These are phyloP conservation scores for Rhizoglyphus robini DNA, from an alignment of 1,140 invertebrate species.

Conservation along the genomic window DNA sequence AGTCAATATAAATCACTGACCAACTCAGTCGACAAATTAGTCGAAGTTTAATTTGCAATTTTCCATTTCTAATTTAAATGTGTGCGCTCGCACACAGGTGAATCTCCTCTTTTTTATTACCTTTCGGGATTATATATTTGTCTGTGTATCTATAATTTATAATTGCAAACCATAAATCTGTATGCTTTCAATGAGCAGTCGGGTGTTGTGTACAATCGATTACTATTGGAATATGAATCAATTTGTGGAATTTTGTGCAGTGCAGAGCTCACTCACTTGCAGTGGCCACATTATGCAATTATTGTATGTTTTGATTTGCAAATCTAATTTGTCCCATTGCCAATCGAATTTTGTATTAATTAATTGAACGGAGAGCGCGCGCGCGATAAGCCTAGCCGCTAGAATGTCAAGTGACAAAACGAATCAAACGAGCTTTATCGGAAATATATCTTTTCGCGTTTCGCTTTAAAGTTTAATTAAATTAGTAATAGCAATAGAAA, in stretches of 20 bases:
- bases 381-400: too few species aligned
- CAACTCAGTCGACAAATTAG: not conserved
- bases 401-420: too few species aligned
- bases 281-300: too few species aligned
- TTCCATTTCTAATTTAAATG: slow-evolving; percentile 9
- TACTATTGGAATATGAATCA: not conserved
- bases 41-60: slow-evolving; percentile 7
- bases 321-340: too few species aligned
- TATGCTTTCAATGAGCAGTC: not conserved
- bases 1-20: not conserved
- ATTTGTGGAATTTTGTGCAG: not conserved
- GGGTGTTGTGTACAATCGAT: not conserved
- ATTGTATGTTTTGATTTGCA: too few species aligned
- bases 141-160: not conserved
- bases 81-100: not conserved
- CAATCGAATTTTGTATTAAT: too few species aligned
- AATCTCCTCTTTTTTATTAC: not conserved
- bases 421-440: too few species aligned
- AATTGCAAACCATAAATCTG: not conserved
- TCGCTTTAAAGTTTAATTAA: too few species aligned
- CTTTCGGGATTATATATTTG: not conserved
- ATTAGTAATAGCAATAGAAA: too few species aligned
- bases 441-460: too few species aligned
- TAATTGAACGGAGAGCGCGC: too few species aligned
- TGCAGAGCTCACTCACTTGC: too few species aligned